phyloP scores from a whole-genome alignment of 2,888 invertebrate species.

The Heteromyza rotundicornis region DNA sequence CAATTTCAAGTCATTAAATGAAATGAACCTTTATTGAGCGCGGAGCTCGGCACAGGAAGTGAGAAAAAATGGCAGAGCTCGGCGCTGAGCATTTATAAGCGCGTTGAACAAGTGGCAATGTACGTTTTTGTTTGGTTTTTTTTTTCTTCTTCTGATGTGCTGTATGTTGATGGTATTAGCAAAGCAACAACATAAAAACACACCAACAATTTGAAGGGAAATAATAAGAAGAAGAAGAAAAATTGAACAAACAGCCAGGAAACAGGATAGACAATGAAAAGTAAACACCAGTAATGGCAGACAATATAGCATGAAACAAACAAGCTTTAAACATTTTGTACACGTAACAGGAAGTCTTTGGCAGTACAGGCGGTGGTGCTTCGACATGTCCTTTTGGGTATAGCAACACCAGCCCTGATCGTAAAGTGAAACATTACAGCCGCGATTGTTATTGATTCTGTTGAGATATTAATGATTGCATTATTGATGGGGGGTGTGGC shows the following conservation, averaged over 20 bases:
- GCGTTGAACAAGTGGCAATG: too few species aligned
- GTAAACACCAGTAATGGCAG: constrained; percentile 18
- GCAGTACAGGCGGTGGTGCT: neutral
- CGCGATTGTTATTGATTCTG: constrained; percentile 47
- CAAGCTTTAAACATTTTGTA: constrained; percentile 34
- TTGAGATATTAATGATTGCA: constrained; percentile 40
- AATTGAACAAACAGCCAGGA: neutral
- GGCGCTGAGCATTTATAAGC: constrained; percentile 13
- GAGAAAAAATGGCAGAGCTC: constrained; percentile 23
- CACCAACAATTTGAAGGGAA: neutral
- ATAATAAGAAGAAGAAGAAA: neutral
- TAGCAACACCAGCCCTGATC: constrained; percentile 27
- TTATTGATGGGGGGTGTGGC: constrained; percentile 36
- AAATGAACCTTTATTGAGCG: constrained; percentile 52
- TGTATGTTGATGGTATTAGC: too few species aligned
- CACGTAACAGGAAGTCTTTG: constrained; percentile 24
- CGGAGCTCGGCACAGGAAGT: constrained; percentile 20
- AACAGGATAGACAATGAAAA: constrained; percentile 9
- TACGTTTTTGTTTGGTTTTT: too few species aligned
- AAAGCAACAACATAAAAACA: too few species aligned
- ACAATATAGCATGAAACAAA: neutral
- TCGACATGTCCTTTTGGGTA: neutral
- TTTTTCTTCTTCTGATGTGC: too few species aligned
- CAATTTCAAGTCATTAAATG: constrained; percentile 56
- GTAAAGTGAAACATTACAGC: neutral